Evolutionary conservation across 2,113 vertebrate species (phyloP).

Genomic region (Chaetura pelagica): DNA sequence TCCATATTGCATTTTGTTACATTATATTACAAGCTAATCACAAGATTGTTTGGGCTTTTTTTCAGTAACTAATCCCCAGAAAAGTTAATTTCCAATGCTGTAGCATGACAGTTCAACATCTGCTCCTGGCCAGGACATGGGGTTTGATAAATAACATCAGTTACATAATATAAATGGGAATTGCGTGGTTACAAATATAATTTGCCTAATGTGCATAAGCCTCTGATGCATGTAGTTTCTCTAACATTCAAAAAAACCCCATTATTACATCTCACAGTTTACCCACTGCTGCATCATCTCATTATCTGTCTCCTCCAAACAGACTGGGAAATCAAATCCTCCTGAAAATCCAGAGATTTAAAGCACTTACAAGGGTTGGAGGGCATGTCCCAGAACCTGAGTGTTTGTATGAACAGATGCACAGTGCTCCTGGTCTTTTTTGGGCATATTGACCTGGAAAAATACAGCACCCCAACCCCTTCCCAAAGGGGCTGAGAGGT

Average conservation of each 20-base stretch:
- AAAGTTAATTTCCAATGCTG: background rate
- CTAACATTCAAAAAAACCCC: background rate
- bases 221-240: background rate
- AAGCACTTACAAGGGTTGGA: background rate
- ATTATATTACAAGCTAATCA: background rate
- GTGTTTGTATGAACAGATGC: background rate
- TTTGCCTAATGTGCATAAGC: slow-evolving; percentile 13
- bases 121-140: background rate
- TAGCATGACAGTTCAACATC: background rate
- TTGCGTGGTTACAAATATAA: slow-evolving; percentile 20
- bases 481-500: background rate
- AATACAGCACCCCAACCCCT: background rate
- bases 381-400: background rate
- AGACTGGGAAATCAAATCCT: slow-evolving; percentile 25
- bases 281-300: slow-evolving; percentile 26
- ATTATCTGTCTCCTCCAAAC: slow-evolving; percentile 7
- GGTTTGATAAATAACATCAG: slow-evolving; percentile 39
- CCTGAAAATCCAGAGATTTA: slow-evolving; percentile 32
- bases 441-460: background rate
- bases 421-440: background rate
- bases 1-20: background rate
- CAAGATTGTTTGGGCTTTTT: background rate
- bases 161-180: slow-evolving; percentile 34
- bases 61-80: background rate
- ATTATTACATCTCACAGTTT: background rate